Base-by-base conservation (phyloP, 53 echinoderm and acorn worm species). In the Arbacia lixula region DNA sequence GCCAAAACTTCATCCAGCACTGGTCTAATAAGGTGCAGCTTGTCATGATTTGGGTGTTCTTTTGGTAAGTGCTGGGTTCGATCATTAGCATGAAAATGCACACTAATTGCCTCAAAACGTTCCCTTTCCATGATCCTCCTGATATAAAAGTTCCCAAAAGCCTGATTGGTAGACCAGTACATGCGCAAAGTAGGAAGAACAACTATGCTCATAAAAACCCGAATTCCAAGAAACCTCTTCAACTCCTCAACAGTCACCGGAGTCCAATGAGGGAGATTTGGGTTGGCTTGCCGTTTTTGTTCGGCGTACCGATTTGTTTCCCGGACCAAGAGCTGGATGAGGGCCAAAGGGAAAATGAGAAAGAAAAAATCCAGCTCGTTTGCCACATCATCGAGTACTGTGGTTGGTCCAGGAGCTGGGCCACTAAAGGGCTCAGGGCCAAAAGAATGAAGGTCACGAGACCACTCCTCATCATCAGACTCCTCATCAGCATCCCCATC, bases 1-100 rank as follows among this genome's bases (percentile, higher is more conserved):
- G 34, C 67, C 20, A 66, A 66, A 35, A 66, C 38, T 66, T 66
- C 67, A 66, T 66, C 38, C 20, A 66, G 2, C 21, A 66, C 67
- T 66, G 67, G 67, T 37, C 67, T 66, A 20, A 38, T 11, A 9
- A 12, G 6, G 35, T 66, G 35, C 67, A 66, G 21, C 20, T 37
- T 37, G 35, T 66, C 67, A 66, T 36, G 35, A 17, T 37, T 37
- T 3, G 16, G 20, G 38, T 66, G 33, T 9, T 35, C 67, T 36
- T 36, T 6, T 33, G 67, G 67, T 19, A 1, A 20, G 21, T 66
- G 67, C 37, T 66, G 33, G 33, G 32, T 67, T 21, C 36, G 21
- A 26, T 39, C 38, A 10, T 67, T 67, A 35, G 38, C 67, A 34
- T 35, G 12, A 34, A 67, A 67, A 21, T 67, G 17, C 36, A n/a